A percentile compares a stretch with the other conserved stretches of the same genome.
Evolutionary conservation across 2,797 vertebrate genomes (phyloP).

Genomic region (Pangasius krempfi): DNA sequence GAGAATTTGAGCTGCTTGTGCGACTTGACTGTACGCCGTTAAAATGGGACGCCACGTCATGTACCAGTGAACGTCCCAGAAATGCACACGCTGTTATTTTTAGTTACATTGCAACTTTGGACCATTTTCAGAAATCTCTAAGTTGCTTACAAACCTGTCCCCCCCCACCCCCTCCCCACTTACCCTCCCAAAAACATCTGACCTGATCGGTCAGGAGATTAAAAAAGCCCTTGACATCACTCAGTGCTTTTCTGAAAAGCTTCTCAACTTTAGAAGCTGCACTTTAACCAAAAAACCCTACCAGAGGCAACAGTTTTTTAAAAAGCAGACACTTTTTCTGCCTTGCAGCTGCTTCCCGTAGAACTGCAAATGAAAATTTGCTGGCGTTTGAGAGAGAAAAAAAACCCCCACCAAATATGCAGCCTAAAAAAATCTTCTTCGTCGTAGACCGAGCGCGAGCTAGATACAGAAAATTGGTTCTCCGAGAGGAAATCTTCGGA

Average conservation of each 20-base stretch:
- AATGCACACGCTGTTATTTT: background rate
- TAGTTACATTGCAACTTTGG: too few species aligned
- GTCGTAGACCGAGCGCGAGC: background rate
- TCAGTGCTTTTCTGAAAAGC: background rate
- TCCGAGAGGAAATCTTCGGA: background rate
- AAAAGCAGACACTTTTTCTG: background rate
- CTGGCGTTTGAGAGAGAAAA: background rate
- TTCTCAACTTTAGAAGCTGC: background rate
- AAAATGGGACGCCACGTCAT: background rate
- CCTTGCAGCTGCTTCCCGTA: background rate
- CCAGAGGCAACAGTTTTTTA: background rate
- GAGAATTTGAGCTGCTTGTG: background rate
- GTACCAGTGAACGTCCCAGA: background rate
- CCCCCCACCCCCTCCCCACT: background rate
- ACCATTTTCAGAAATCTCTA: background rate
- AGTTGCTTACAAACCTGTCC: background rate
- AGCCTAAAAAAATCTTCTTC: background rate
- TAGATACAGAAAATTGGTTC: background rate
- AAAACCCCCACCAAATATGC: too few species aligned
- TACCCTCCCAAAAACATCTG: background rate
- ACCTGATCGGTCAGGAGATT: background rate
- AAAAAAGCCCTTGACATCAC: background rate
- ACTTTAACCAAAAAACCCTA: background rate
- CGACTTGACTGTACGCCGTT: background rate
- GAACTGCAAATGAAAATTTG: background rate